Base-by-base conservation (phyloP, 2,888 invertebrate species). In the Agriopis marginaria region DNA sequence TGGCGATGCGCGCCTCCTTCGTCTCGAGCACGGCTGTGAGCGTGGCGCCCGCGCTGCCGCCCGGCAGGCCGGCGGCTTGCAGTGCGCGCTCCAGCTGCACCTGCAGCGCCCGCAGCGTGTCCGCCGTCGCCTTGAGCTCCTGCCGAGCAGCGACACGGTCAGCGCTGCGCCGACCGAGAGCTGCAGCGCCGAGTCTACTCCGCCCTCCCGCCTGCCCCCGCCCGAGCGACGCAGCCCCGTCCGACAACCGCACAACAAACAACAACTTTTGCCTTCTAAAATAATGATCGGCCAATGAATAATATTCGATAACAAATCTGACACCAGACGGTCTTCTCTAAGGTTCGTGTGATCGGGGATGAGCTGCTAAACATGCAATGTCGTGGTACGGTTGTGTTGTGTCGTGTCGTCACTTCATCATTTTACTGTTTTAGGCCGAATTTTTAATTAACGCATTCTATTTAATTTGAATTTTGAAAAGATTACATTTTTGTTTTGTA, bases 1-100 rank as follows among this genome's bases (percentile, higher is more conserved):
- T 97, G 87, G 97, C 96, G 91, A 98, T 97, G 91, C 97, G 96
- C 85, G 97, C 97, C 93, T 98, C 98, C 96, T 98, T 97, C 82
- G 97, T 97, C 95, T 97, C 97, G 94, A 97, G 95, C 90, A 97
- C 96, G 83, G 97, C 97, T 81, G 96, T 96, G 90, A 97, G 95
- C 80, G 97, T 97, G 89, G 96, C 96, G 82, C 93, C 93, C 80
- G 93, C 93, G 79, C 87, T 87, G 86, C 92, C 92, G 80, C 93
- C 93, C 80, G 95, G 95, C 87, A 95, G 94, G 81, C 95, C 95
- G 75, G 95, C 95, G 86, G 96, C 96, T 77, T 95, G 95, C 87
- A 95, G 90, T 89, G 96, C 96, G 86, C 96, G 95, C 95, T 97
- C 97, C 95, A 97, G 95, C 95, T 97, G 97, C 89, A 93, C 95